Percentiles rank a stretch among this genome's conserved stretches.
Evolutionary conservation across 2,797 vertebrate genomes (phyloP).

Genomic region (Sebastes vulpes): DNA sequence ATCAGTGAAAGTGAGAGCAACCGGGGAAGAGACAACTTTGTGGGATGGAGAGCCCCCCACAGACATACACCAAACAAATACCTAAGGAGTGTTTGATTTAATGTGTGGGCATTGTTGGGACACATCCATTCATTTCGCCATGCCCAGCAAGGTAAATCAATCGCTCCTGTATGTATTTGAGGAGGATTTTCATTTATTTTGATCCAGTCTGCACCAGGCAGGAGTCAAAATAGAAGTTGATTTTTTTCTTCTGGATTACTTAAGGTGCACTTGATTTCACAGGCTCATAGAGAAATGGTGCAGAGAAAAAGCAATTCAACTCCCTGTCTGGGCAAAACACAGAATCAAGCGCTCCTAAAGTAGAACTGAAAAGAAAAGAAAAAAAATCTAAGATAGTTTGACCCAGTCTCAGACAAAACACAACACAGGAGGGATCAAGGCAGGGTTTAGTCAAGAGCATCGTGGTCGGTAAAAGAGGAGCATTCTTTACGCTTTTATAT

Average conservation of each 20-base stretch:
- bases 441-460: constrained; percentile 69
- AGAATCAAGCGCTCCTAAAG: constrained; percentile 80
- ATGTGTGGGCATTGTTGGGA: constrained; percentile 34
- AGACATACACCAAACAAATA: constrained; percentile 79
- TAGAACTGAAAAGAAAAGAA: constrained; percentile 65
- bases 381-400: constrained; percentile 55
- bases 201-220: constrained; percentile 76
- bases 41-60: constrained; percentile 68
- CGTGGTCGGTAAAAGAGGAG: constrained; percentile 54
- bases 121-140: constrained; percentile 9
- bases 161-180: constrained; percentile 77
- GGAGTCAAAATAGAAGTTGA: constrained; percentile 79
- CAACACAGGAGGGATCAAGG: constrained; percentile 76
- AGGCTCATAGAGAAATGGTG: constrained; percentile 55
- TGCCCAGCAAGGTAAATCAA: constrained; percentile 74
- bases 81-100: constrained; percentile 78
- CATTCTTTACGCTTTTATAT: constrained; percentile 49
- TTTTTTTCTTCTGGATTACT: constrained; percentile 64
- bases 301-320: constrained; percentile 58
- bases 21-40: constrained; percentile 66
- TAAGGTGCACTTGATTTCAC: constrained; percentile 78
- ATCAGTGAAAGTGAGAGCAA: constrained; percentile 49
- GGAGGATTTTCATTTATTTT: constrained; percentile 75
- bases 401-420: constrained; percentile 70
- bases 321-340: constrained; percentile 54